phyloP scores from a whole-genome alignment of 2,888 invertebrate genomes.

The Eubasilissa splendida region DNA sequence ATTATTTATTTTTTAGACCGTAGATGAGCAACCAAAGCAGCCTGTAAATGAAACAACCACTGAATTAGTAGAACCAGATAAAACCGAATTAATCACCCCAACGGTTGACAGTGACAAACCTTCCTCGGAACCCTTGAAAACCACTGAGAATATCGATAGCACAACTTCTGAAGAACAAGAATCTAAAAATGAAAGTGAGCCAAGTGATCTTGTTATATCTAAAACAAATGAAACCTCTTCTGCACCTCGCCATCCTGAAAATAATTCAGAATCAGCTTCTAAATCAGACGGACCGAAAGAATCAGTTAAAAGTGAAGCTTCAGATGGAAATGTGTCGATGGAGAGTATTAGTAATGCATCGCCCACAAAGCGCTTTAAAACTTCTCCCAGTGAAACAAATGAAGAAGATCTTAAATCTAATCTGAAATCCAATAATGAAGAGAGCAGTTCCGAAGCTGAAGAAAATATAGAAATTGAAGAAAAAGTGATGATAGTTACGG shows the following conservation, averaged over 20 bases:
- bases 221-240: neutral
- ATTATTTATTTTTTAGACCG: conserved; percentile 13
- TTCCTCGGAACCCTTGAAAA: neutral
- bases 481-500: conserved; percentile 79
- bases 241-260: neutral
- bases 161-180: neutral
- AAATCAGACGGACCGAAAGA: neutral
- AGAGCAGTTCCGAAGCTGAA: conserved; percentile 53
- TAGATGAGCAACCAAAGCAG: conserved; percentile 1
- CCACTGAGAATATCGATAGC: neutral
- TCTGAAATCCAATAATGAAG: neutral
- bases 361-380: conserved; percentile 27
- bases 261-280: neutral
- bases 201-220: neutral
- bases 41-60: conserved; percentile 60
- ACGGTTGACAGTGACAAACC: neutral
- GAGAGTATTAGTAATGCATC: conserved; percentile 18
- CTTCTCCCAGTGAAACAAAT: conserved; percentile 12
- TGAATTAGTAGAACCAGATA: conserved; percentile 59
- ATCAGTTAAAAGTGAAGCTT: neutral
- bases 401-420: conserved; percentile 1
- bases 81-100: conserved; percentile 53
- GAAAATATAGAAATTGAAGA: conserved; percentile 78
- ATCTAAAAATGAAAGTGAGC: neutral
- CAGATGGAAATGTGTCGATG: neutral